Conservation (phyloP, 2,888 invertebrate genomes). For the Chloroclysta siterata region DNA sequence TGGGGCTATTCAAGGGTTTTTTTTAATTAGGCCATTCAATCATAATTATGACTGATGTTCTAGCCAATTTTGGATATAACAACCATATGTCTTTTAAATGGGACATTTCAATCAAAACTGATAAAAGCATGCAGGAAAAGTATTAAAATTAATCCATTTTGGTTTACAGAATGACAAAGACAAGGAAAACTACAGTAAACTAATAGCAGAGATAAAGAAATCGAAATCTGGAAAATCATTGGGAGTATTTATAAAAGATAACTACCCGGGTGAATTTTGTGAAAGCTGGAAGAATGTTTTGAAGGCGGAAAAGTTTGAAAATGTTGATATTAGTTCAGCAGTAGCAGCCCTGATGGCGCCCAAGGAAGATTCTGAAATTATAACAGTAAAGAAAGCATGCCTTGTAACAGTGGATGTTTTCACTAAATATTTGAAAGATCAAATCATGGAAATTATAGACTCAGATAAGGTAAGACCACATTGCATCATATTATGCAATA, state of each 20-base stretch:
- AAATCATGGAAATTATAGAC: conserved; percentile 99
- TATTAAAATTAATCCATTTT: not conserved
- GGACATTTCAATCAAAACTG: too few relatives aligned
- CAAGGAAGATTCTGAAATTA: conserved; percentile 97
- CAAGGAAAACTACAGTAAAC: conserved; percentile 93
- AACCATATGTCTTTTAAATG: too few relatives aligned
- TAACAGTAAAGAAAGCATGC: conserved; percentile 96
- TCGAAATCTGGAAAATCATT: conserved; percentile 95
- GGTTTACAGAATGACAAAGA: conserved; percentile 92
- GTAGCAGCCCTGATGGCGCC: conserved; percentile 95
- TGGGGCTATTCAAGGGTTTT: too few relatives aligned
- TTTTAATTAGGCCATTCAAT: too few relatives aligned
- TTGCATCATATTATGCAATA: conserved; percentile 55
- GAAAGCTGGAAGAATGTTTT: conserved; percentile 94
- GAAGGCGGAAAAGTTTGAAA: conserved; percentile 92
- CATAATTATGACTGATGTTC: too few relatives aligned
- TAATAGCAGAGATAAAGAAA: conserved; percentile 91
- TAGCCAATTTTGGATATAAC: too few relatives aligned
- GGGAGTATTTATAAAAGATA: conserved; percentile 97
- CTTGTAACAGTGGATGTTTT: conserved; percentile 97
- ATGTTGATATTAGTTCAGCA: conserved; percentile 93
- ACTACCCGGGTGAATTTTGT: conserved; percentile 96
- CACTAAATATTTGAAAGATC: conserved; percentile 97
- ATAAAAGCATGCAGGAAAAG: too few relatives aligned
- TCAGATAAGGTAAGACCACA: conserved; percentile 90